Evolutionary conservation across 2,888 invertebrate genomes (phyloP), one percentile per base, ranked within the genome.

Genomic region (Eupelmus urozonus): DNA sequence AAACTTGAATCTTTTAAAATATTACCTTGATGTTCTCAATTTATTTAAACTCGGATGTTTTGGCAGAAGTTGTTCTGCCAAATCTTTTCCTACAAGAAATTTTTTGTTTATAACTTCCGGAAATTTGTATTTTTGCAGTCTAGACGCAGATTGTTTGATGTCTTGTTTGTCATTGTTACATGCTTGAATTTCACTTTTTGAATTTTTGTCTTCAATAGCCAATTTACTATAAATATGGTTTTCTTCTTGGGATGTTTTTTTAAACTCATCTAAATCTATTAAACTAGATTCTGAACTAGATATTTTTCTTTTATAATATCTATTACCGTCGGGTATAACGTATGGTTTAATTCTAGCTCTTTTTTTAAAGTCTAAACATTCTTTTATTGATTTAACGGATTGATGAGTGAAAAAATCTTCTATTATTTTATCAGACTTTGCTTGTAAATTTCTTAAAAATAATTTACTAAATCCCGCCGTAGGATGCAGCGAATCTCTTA

Each of bases 341-440:
- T 85, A 85, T 0, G 82, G 78, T 53, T 84, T 84, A 4, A 83
- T 72, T 23, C 79, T 81, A 0, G 80, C 75, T 16, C 76, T 81
- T 9, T 76, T 53, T 40, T 83, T 84, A 23, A 85, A 81, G 11
- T 85, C 82, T 5, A 66, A 40, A 4, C 60, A 63, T 5, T 63
- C 73, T 5, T 79, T 73, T 1, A 71, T 27, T 16, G 81, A 18
- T 23, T 65, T 82, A 0, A 63, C 18, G 0, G 62, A 7, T 25
- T 81, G 80, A 0, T 80, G 82, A 0, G 80, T 80, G 34, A 85
- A 85, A 72, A 85, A 85, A 1, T 84, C 82, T 13, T 85, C 83
- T 20, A 86, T 81, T 25, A 82, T 51, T 40, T 81, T 76, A 11
- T 84, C 82, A 2, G 81, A 82, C 29, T 83, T 85, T 0, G 66